These are phyloP conservation scores for Ennomos fuscantarius DNA, from an alignment of 2,888 invertebrate species.

Conservation along the genomic window DNA sequence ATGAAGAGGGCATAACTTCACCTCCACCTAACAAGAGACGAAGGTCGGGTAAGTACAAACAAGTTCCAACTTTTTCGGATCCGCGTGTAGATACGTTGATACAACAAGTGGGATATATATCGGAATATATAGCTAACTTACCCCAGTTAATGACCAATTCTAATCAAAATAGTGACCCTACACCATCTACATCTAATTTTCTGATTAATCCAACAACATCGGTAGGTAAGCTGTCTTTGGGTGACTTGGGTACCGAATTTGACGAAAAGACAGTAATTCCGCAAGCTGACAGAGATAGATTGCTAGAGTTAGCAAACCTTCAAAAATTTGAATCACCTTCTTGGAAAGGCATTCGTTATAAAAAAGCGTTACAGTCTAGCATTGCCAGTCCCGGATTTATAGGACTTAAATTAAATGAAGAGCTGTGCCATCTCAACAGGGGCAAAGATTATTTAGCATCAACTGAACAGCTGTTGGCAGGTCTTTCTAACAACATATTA, in stretches of 20 bases:
- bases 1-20: conserved; percentile 2
- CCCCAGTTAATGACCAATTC: no score
- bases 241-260: neutral
- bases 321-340: conserved; percentile 18
- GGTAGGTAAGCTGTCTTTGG: neutral
- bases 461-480: no score
- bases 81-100: conserved; percentile 2
- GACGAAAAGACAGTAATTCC: neutral
- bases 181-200: neutral
- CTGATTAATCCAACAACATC: neutral
- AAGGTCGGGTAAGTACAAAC: no score
- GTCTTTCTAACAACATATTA: no score
- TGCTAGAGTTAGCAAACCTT: conserved; percentile 5
- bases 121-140: no score
- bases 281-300: conserved; percentile 9
- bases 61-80: no score
- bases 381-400: conserved; percentile 33
- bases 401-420: conserved; percentile 35
- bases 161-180: no score
- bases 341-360: conserved; percentile 32
- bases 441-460: conserved; percentile 32
- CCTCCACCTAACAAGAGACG: conserved; percentile 6
- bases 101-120: no score
- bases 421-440: conserved; percentile 35
- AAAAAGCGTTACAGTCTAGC: conserved; percentile 24